phyloP scores from a whole-genome alignment of 1,140 invertebrate species.

The Phortica variegata region DNA sequence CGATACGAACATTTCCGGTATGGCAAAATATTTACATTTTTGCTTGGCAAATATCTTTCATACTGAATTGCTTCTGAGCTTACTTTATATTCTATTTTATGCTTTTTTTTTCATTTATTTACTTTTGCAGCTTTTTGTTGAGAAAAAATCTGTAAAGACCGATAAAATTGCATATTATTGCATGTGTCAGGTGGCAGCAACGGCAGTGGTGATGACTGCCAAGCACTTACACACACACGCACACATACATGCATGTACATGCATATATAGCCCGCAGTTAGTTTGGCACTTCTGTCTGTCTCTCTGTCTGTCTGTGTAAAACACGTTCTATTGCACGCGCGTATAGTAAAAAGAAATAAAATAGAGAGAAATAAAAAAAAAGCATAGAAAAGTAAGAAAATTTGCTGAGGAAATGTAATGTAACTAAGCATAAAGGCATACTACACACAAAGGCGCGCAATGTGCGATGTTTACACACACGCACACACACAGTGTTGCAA shows the following conservation, averaged over 20 bases:
- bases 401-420: no score
- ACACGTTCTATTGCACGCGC: no score
- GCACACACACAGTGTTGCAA: no score
- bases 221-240: slow-evolving; percentile 9
- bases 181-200: slow-evolving; percentile 33
- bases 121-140: slow-evolving; percentile 8
- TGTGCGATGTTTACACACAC: no score
- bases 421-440: no score
- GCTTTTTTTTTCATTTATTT: neutral
- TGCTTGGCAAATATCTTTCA: slow-evolving; percentile 47
- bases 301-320: no score
- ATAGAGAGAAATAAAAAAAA: no score
- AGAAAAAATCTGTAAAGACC: slow-evolving; percentile 53
- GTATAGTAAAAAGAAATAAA: no score
- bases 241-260: neutral
- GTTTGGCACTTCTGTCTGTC: no score
- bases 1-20: slow-evolving; percentile 34
- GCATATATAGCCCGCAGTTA: neutral
- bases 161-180: slow-evolving; percentile 55
- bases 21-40: slow-evolving; percentile 52
- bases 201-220: slow-evolving; percentile 1
- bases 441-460: no score
- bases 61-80: slow-evolving; percentile 22
- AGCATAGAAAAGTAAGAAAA: no score
- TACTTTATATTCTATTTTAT: slow-evolving; percentile 6